Conservation (phyloP, 2,113 vertebrate genomes). For the Tursiops truncatus region DNA sequence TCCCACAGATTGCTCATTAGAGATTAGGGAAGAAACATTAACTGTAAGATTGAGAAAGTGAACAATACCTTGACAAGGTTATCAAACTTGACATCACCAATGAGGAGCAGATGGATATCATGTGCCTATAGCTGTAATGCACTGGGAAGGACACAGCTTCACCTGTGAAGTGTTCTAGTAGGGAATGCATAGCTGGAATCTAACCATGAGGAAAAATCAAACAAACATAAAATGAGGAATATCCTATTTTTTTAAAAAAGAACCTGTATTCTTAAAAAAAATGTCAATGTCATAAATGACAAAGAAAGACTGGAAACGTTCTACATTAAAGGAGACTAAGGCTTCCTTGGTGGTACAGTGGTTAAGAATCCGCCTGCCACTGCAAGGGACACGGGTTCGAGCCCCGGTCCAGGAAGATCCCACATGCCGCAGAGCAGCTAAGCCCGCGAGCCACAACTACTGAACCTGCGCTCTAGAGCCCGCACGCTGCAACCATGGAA, state of each 20-base stretch:
- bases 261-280: not conserved
- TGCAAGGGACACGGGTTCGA: no score
- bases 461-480: no score
- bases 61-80: not conserved
- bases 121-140: not conserved
- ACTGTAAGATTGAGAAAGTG: not conserved
- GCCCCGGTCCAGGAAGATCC: no score
- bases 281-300: not conserved
- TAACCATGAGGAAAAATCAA: not conserved
- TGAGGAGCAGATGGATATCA: not conserved
- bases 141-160: not conserved
- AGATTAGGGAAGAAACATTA: not conserved
- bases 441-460: no score
- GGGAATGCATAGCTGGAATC: not conserved
- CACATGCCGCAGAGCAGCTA: no score
- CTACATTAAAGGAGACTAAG: not conserved
- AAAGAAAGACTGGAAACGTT: not conserved
- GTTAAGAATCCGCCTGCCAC: no score
- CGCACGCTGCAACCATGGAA: no score
- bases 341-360: no score
- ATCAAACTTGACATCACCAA: no score
- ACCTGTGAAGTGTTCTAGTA: not conserved
- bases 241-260: not conserved
- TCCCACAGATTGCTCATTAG: not conserved
- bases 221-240: not conserved